These are phyloP conservation scores for Rotaria sp. DNA, from an alignment of 2,888 invertebrate species.

Conservation along the genomic window DNA sequence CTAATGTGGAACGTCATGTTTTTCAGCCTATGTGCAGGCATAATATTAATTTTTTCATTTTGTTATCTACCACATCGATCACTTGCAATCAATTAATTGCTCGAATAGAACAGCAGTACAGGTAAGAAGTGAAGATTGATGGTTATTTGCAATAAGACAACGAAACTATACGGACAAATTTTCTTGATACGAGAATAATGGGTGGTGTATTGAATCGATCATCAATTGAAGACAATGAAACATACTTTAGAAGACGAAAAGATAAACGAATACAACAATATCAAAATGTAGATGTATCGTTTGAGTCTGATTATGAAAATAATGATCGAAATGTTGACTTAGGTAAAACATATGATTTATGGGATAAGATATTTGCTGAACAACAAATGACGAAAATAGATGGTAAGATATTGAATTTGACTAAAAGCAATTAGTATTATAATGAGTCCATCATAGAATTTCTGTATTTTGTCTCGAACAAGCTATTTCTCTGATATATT, in stretches of 20 bases:
- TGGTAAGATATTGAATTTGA: not conserved
- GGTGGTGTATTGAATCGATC: not conserved
- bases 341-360: not conserved
- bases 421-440: no score
- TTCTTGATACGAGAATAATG: not conserved
- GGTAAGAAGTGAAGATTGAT: not conserved
- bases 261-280: not conserved
- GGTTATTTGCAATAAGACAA: not conserved
- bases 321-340: not conserved
- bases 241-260: not conserved
- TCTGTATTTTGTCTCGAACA: no score
- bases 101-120: not conserved
- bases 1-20: not conserved
- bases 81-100: no score
- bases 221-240: not conserved
- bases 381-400: not conserved
- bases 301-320: not conserved
- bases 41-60: not conserved
- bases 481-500: no score
- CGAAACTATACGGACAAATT: not conserved
- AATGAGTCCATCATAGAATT: no score
- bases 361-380: not conserved
- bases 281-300: not conserved
- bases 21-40: not conserved
- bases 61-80: not conserved